Evolutionary conservation across 2,797 vertebrate species (phyloP), one percentile per base, ranked within the genome.

Genomic region (Erpetoichthys calabaricus): DNA sequence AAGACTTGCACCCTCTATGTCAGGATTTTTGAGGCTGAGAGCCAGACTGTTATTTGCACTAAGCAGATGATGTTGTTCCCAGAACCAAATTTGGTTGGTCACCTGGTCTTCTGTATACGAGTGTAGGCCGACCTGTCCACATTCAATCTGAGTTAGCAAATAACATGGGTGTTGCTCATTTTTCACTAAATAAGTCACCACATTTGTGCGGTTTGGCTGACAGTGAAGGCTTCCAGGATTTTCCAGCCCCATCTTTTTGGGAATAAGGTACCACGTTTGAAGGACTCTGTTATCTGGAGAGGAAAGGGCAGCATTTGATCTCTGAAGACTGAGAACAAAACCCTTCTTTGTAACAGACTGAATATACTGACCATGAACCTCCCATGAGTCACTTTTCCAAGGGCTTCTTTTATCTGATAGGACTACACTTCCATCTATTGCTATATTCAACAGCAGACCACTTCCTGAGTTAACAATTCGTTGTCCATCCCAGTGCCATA

Each of bases 401-500:
- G n/a, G n/a, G 44, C 4, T 55, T 9, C n/a, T 45, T 50, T 44
- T 60, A 2, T 50, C 53, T 44, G 59, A n/a, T 8, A 60, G 10
- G 3, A n/a, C 44, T 6, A 55, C 58, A 44, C n/a, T 59, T 41
- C n/a, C 58, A 6, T 42, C 25, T 45, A 55, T n/a, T 8, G 7
- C 44, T 10, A 43, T 47, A 43, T 60, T n/a, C n/a, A 60, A 10
- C 7, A 9, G 53, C 54, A 60, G 44, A 25, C 45, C 7, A 49
- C 7, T 60, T 9, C 50, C 45, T 46, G 9, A 10, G 42, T 56
- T 60, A 10, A 60, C 53, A 42, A 60, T 53, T 5, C 51, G 43
- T 3, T 6, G 42, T 45, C 59, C 54, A 42, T 60, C 43, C 54
- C 59, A 60, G 59, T 60, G 51, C 59, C 59, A 60, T 43, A 60